phyloP scores from a whole-genome alignment of 2,113 vertebrate species.

The Ammodramus savannarum region DNA sequence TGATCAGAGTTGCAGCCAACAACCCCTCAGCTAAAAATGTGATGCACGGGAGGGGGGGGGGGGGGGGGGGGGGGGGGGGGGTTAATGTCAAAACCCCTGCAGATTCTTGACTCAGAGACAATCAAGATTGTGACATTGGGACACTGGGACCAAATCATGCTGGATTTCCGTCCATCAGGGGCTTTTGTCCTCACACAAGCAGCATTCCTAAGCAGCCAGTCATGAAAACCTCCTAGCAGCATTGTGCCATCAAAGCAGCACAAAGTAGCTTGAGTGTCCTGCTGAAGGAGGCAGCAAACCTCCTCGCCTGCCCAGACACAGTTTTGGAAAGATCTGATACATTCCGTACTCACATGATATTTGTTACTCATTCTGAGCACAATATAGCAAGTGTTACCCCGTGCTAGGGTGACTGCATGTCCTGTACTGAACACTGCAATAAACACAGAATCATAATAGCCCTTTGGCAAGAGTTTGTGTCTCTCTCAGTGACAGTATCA shows the following conservation, averaged over 20 bases:
- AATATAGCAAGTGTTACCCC: neutral
- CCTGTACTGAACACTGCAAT: neutral
- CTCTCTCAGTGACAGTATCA: neutral
- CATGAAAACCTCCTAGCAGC: neutral
- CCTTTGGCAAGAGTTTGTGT: neutral
- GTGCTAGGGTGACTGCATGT: neutral
- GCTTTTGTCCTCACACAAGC: neutral
- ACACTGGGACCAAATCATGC: neutral
- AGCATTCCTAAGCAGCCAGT: neutral
- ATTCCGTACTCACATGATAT: neutral
- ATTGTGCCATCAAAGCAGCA: neutral
- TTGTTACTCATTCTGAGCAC: neutral
- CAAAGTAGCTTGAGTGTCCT: neutral
- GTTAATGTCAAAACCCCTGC: neutral
- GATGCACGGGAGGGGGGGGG: neutral
- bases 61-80: neutral
- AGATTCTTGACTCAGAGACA: neutral
- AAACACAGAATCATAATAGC: neutral
- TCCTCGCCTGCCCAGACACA: neutral
- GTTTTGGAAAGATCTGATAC: neutral
- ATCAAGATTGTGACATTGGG: neutral
- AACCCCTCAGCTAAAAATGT: neutral
- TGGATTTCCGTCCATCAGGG: neutral
- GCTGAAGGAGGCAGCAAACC: neutral
- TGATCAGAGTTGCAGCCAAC: neutral